Conservation (phyloP, 30 jellyfish, hydroid and myxozoan species). For the Turritopsis rubra region DNA sequence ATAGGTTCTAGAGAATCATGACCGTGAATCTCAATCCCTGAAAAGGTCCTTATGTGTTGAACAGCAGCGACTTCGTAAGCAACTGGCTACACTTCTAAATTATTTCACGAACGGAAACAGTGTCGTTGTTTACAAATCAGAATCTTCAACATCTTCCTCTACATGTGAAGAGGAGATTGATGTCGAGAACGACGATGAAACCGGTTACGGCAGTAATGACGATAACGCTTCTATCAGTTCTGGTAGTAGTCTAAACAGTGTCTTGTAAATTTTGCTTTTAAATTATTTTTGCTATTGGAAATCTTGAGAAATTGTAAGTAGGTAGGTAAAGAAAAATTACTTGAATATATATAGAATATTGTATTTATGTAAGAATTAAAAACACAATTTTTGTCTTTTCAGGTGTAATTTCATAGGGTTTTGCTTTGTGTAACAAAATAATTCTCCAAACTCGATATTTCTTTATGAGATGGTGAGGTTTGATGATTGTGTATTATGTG, state of each 20-base stretch:
- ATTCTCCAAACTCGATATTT: neutral
- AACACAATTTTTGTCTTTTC: slow-evolving; percentile 11
- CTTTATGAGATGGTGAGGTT: neutral
- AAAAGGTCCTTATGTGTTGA: slow-evolving; percentile 58
- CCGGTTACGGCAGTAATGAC: slow-evolving; percentile 93
- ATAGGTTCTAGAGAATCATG: slow-evolving; percentile 88
- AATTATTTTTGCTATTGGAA: slow-evolving; percentile 12
- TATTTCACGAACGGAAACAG: neutral
- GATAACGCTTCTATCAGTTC: slow-evolving; percentile 69
- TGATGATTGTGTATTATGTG: neutral
- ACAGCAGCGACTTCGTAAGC: slow-evolving; percentile 72
- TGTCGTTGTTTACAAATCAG: slow-evolving; percentile 20
- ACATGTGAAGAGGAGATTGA: slow-evolving; percentile 74
- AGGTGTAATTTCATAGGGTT: slow-evolving; percentile 6
- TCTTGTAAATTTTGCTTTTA: slow-evolving; percentile 1
- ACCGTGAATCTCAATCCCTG: slow-evolving; percentile 73
- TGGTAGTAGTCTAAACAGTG: slow-evolving; percentile 36
- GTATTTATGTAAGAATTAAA: slow-evolving; percentile 30
- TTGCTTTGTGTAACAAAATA: neutral
- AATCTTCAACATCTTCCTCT: slow-evolving; percentile 29
- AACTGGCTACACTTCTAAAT: slow-evolving; percentile 44
- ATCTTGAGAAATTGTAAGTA: slow-evolving; percentile 30
- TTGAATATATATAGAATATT: slow-evolving; percentile 27
- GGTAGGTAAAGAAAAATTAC: slow-evolving; percentile 18
- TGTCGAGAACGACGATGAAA: slow-evolving; percentile 92